Evolutionary conservation across 2,888 invertebrate genomes (phyloP).

Genomic region (Drosophila hawaiiensis): DNA sequence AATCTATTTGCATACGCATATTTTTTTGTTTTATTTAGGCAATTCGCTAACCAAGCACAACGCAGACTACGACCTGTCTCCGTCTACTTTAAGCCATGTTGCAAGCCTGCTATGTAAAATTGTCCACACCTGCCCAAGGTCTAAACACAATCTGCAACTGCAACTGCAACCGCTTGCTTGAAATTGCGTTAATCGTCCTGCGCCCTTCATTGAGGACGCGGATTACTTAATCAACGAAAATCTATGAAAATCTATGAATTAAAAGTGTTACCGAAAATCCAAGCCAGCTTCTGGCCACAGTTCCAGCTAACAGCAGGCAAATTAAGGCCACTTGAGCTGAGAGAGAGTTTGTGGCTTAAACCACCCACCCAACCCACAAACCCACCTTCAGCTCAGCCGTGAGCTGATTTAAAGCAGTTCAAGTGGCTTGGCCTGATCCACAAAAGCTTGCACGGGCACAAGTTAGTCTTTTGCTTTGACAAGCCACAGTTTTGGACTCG

Average conservation of each 20-base stretch:
- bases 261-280: conserved; percentile 68
- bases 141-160: conserved; percentile 13
- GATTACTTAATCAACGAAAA: conserved; percentile 76
- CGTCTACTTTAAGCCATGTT: conserved; percentile 44
- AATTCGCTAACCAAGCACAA: conserved; percentile 77
- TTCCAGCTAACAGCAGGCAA: conserved; percentile 41
- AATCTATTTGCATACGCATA: conserved; percentile 82
- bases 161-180: conserved; percentile 66
- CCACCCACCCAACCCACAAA: conserved; percentile 43
- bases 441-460: conserved; percentile 17
- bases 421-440: conserved; percentile 26
- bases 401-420: conserved; percentile 44
- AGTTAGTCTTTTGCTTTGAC: conserved; percentile 44
- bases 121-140: conserved; percentile 53
- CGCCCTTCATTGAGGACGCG: conserved; percentile 66
- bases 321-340: conserved; percentile 47
- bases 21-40: conserved; percentile 83
- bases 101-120: conserved; percentile 43
- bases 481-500: conserved; percentile 23
- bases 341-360: conserved; percentile 52
- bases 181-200: conserved; percentile 73
- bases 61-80: conserved; percentile 19
- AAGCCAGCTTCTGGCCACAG: conserved; percentile 30
- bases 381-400: neutral
- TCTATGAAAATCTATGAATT: conserved; percentile 79